phyloP scores from a whole-genome alignment of 2,113 vertebrate species.

The Nothobranchius furzeri region DNA sequence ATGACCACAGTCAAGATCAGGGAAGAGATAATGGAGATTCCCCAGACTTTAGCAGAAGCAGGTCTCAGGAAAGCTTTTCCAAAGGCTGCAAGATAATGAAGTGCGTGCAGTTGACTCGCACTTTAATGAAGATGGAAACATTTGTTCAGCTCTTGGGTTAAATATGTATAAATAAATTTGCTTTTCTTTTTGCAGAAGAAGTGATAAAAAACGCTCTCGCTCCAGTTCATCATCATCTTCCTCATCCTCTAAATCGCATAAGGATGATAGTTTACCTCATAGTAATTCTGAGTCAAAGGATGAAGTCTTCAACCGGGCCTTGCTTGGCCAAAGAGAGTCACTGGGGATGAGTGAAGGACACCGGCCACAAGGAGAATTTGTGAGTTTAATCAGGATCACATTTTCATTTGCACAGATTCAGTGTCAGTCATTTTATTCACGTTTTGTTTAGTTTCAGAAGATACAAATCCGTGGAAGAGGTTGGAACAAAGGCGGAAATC shows the following conservation, averaged over 20 bases:
- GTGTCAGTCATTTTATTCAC: conserved; percentile 1
- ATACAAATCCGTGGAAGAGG: conserved; percentile 89
- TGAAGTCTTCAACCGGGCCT: conserved; percentile 83
- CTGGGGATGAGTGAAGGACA: conserved; percentile 80
- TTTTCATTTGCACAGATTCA: background rate
- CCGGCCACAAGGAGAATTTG: conserved; percentile 85
- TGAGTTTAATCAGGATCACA: conserved; percentile 74
- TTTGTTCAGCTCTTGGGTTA: too few relatives aligned
- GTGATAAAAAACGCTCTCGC: conserved; percentile 86
- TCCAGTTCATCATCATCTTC: conserved; percentile 92
- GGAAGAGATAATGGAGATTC: conserved; percentile 84
- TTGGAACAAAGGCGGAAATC: conserved; percentile 89
- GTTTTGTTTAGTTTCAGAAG: conserved; percentile 73
- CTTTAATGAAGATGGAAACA: background rate
- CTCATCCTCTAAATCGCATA: conserved; percentile 76
- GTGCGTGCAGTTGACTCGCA: conserved; percentile 59
- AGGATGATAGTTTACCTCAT: conserved; percentile 77
- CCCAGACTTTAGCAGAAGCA: conserved; percentile 85
- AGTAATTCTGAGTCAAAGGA: conserved; percentile 84
- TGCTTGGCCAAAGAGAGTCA: conserved; percentile 83
- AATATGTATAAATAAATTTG: background rate
- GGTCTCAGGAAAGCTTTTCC: conserved; percentile 86
- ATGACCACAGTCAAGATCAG: conserved; percentile 86
- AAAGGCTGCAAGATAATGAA: conserved; percentile 88
- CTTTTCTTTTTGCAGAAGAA: conserved; percentile 80